Evolutionary conservation across 2,888 invertebrate genomes (phyloP).

Genomic region (Pseudoips prasinana): DNA sequence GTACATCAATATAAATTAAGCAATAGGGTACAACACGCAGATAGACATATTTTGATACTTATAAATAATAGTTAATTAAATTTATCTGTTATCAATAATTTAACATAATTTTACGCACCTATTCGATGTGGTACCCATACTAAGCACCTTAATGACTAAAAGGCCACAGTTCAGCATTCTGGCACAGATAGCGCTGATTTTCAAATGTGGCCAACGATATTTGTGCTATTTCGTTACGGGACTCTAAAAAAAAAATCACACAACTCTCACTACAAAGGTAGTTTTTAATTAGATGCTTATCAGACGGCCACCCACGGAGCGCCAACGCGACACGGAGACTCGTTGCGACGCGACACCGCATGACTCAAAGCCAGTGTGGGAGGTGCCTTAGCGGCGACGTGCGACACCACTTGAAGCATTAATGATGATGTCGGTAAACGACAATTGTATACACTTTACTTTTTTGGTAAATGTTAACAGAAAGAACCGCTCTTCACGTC

Average conservation of each 20-base stretch:
- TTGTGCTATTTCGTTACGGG: too few species aligned
- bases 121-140: too few species aligned
- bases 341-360: slow-evolving; percentile 65
- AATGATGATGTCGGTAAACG: slow-evolving; percentile 14
- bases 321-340: slow-evolving; percentile 50
- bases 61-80: too few species aligned
- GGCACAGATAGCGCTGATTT: too few species aligned
- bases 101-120: too few species aligned
- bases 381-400: slow-evolving; percentile 26
- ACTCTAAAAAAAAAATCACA: not conserved
- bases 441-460: not conserved
- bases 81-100: too few species aligned
- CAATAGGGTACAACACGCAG: too few species aligned
- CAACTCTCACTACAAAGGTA: slow-evolving; percentile 20
- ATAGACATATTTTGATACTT: too few species aligned
- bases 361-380: slow-evolving; percentile 58
- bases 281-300: slow-evolving; percentile 73
- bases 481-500: not conserved
- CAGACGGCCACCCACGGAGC: slow-evolving; percentile 63
- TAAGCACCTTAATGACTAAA: too few species aligned
- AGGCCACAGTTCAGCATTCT: too few species aligned
- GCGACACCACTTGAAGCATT: slow-evolving; percentile 28
- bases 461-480: not conserved
- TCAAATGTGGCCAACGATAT: too few species aligned
- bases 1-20: too few species aligned